Evolutionary conservation across 2,888 invertebrate species (phyloP).

Genomic region (Lymantria dispar): DNA sequence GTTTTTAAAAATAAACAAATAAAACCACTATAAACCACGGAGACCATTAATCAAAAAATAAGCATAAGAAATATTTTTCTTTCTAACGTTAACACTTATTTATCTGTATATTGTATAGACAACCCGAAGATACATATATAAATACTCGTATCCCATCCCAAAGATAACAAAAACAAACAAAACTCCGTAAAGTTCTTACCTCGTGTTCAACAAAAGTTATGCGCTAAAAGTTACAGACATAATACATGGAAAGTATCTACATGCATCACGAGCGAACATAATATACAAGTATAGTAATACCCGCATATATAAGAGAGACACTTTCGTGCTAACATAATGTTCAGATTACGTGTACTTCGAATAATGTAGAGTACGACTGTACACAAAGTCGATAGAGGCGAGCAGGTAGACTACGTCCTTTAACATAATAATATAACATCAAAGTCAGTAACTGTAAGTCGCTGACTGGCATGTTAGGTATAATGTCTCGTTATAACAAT

Average conservation of each 20-base stretch:
- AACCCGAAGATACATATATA: neutral
- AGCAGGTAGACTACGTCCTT: too few species aligned
- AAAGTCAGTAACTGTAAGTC: neutral
- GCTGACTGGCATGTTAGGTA: slow-evolving; percentile 24
- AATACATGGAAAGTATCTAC: slow-evolving; percentile 22
- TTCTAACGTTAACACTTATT: neutral
- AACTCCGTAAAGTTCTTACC: slow-evolving; percentile 15
- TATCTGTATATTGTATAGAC: neutral
- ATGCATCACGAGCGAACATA: too few species aligned
- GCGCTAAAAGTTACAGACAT: slow-evolving; percentile 20
- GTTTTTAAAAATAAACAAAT: neutral
- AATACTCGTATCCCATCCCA: slow-evolving; percentile 7
- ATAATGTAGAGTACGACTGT: too few species aligned
- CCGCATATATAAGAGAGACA: too few species aligned
- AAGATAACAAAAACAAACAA: slow-evolving; percentile 17
- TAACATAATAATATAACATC: too few species aligned
- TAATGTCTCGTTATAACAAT: slow-evolving; percentile 33
- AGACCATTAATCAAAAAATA: neutral
- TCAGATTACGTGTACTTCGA: too few species aligned
- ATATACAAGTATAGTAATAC: too few species aligned
- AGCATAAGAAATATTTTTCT: neutral
- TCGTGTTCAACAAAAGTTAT: slow-evolving; percentile 22
- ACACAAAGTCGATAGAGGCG: too few species aligned
- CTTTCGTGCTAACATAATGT: too few species aligned
- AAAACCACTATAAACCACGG: neutral